Evolutionary conservation across 2,113 vertebrate species (phyloP).

Genomic region (Eptesicus fuscus): DNA sequence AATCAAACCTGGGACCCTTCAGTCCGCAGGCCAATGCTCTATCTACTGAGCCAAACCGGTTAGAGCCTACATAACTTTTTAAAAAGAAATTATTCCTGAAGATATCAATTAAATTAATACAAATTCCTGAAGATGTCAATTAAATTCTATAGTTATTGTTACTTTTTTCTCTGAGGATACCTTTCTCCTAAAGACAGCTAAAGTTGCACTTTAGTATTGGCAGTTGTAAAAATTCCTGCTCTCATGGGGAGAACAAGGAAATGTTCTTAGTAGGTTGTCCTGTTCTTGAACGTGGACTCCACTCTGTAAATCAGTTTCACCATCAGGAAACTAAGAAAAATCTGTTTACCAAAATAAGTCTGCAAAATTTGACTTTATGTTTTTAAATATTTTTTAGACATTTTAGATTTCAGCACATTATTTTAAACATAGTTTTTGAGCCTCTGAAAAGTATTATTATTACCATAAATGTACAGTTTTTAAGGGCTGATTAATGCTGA

Average conservation of each 20-base stretch:
- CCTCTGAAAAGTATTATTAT: background rate
- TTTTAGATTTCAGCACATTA: conserved; percentile 20
- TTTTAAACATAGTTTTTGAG: background rate
- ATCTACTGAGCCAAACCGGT: too few species aligned
- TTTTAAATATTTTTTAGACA: background rate
- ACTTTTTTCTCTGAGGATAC: background rate
- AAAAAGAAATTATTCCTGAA: too few species aligned
- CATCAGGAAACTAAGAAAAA: conserved; percentile 1
- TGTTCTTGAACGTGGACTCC: background rate
- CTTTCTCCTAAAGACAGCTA: background rate
- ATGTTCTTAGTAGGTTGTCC: background rate
- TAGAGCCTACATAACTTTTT: too few species aligned
- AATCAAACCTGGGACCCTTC: too few species aligned
- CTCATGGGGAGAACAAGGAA: background rate
- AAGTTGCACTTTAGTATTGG: background rate
- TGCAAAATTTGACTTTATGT: background rate
- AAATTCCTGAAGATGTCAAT: background rate
- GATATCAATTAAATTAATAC: too few species aligned
- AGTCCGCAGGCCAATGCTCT: too few species aligned
- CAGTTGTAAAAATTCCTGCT: background rate
- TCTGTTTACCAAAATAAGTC: background rate
- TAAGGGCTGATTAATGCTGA: background rate
- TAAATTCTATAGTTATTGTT: background rate
- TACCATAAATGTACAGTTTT: background rate
- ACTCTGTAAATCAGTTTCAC: background rate